Base-by-base conservation (phyloP, 2,888 invertebrate genomes). In the Eristalinus aeneus region DNA sequence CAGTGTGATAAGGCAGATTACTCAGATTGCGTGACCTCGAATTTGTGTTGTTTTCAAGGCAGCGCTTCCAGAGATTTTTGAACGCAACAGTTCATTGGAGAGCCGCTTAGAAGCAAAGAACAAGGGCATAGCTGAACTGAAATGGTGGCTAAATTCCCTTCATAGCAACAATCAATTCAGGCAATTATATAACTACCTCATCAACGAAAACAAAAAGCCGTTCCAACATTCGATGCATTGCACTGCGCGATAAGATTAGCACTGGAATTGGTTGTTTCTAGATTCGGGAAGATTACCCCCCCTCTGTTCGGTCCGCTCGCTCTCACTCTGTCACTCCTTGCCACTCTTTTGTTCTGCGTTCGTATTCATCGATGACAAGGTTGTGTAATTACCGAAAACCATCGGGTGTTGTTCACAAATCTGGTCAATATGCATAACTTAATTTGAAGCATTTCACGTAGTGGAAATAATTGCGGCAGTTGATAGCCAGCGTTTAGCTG, bases 161-260 rank as follows among this genome's bases (percentile, higher is more conserved):
- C 69, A 20, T 36, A 22, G 58, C 58, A 69, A 69, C 69, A 69
- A 16, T 5, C 11, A 53, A 23, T 53, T 53, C 12, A 58, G 27
- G 27, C 2, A 68, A 32, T 60, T 69, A 69, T 69, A 39, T 69
- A 39, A 69, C 22, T 20, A 39, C 12, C 31, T 60, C 58, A 58
- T 58, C 58, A 36, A 69, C 2, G 2, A 27, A 27, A 27, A 27
- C 27, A 69, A 16, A 58, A 69, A 58, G 46, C 32, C 53, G 11
- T 34, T 69, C 36, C 34, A 27, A 23, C 11, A 58, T 69, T 39
- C 5, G 69, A 69, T 69, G 69, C 58, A 36, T 58, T 69, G 39
- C 69, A 69, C 36, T 56, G 9, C 9, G 11, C 9, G 69, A 58
- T 69, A 23, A 69, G 69, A 58, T 69, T 69, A 69, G 36, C 23